phyloP scores from a whole-genome alignment of 2,113 vertebrate species.

The Abramis brama region DNA sequence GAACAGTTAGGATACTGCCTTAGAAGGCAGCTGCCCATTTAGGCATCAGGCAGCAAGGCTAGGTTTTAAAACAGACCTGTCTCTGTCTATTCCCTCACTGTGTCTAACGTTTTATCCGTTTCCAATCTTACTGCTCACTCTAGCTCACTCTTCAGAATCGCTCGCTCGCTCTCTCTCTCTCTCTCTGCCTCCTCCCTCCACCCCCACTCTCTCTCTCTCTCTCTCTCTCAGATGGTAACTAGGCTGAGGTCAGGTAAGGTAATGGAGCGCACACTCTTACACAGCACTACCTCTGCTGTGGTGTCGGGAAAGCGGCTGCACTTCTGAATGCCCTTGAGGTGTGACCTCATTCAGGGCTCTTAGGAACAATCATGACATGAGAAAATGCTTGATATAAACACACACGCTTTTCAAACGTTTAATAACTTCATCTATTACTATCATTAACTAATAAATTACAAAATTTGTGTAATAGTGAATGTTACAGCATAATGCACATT shows the following conservation, averaged over 20 bases:
- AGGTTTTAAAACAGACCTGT: slow-evolving; percentile 36
- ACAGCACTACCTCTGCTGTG: slow-evolving; percentile 40
- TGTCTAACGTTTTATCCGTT: slow-evolving; percentile 58
- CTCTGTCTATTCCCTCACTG: slow-evolving; percentile 53
- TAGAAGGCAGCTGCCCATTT: background rate
- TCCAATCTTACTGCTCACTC: slow-evolving; percentile 65
- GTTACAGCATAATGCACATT: background rate
- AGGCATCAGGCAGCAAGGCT: background rate
- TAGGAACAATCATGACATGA: slow-evolving; percentile 1
- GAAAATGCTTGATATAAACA: background rate
- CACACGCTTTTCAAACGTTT: background rate
- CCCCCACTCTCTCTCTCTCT: background rate
- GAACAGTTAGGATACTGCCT: background rate
- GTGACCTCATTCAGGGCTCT: slow-evolving; percentile 17
- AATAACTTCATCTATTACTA: background rate
- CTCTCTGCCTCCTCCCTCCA: background rate
- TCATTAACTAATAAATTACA: background rate
- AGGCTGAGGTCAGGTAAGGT: slow-evolving; percentile 71
- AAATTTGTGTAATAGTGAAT: background rate
- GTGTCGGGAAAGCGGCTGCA: slow-evolving; percentile 7
- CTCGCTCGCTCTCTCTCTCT: background rate
- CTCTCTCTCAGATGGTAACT: slow-evolving; percentile 60
- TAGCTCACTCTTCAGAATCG: slow-evolving; percentile 5
- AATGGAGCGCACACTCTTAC: slow-evolving; percentile 53
- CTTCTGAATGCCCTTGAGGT: slow-evolving; percentile 35